phyloP scores from a whole-genome alignment of 2,888 invertebrate genomes.

The Megastigmus dorsalis region DNA sequence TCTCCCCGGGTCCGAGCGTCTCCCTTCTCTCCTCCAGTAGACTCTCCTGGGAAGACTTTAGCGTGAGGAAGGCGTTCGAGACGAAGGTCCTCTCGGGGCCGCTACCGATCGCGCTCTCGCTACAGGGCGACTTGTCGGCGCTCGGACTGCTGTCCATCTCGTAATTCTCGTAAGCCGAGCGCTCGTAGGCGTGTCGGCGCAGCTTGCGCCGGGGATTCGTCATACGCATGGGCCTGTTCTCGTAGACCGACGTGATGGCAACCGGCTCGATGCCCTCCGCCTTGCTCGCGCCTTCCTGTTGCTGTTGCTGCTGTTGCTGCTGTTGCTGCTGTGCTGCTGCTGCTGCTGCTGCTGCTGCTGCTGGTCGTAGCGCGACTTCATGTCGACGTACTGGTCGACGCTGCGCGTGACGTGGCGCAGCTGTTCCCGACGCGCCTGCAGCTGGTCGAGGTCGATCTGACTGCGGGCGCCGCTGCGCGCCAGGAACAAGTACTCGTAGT shows the following conservation, averaged over 20 bases:
- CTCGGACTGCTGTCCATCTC: constrained; percentile 75
- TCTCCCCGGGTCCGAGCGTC: no score
- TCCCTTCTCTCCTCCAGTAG: constrained; percentile 79
- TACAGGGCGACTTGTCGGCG: constrained; percentile 75
- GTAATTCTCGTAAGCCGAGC: constrained; percentile 78
- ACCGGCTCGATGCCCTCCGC: constrained; percentile 79
- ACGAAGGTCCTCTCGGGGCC: constrained; percentile 74
- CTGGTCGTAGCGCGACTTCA: constrained; percentile 78
- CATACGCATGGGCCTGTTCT: constrained; percentile 82
- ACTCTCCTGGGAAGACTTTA: constrained; percentile 79
- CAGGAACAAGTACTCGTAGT: constrained; percentile 81
- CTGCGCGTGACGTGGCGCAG: constrained; percentile 82
- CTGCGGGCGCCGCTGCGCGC: constrained; percentile 80
- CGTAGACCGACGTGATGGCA: constrained; percentile 84
- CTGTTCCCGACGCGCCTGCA: constrained; percentile 75
- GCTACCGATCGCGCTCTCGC: constrained; percentile 65
- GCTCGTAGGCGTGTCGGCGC: constrained; percentile 77
- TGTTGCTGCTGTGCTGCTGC: constrained; percentile 65
- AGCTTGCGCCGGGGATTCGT: constrained; percentile 84
- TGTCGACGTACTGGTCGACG: constrained; percentile 86
- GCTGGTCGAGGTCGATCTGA: constrained; percentile 83
- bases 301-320: constrained; percentile 66
- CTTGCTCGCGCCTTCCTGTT: neutral
- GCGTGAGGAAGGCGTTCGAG: constrained; percentile 77
- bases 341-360: constrained; percentile 61